Evolutionary conservation across 2,888 invertebrate species (phyloP), one percentile per base, ranked within the genome.

Genomic region (Hydroisotoma schaefferi): DNA sequence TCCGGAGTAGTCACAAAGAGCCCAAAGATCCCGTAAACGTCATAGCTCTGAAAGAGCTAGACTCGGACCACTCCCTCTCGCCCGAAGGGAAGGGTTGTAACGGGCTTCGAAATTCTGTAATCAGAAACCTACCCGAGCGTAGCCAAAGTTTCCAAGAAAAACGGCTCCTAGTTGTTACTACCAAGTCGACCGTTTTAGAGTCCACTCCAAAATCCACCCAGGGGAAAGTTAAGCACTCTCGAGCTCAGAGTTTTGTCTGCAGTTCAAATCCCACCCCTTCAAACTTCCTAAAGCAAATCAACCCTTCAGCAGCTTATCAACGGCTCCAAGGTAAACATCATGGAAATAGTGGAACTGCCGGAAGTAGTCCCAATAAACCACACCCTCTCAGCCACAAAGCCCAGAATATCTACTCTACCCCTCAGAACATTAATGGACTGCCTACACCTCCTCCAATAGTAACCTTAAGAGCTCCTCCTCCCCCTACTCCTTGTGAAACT

Each of bases 121-220:
- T 26, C 10, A 40, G 53, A n/a, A 57, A 59, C 28, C 49, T 62
- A 12, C 71, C 71, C 2, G 69, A 69, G 40, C 27, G 71, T 43
- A 72, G 71, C 56, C 71, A 72, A 47, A 72, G 71, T 61, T 70
- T 72, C 55, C 70, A 72, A 61, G 71, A 72, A 37, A 72, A 70
- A 47, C 40, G 71, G 25, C 59, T 68, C 20, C 59, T 69, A 8
- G 65, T 69, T 8, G 65, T 64, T 49, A 65, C 67, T 5, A 59
- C 65, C 40, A 67, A 67, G 49, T 65, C 71, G 15, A 62, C 62
- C 6, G 56, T 54, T 57, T 53, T 56, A 28, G 55, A 59, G 18
- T 43, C 48, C 20, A 37, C 27, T 48, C 49, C 20, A 29, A 44
- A 15, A n/a, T n/a, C n/a, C n/a, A 51, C 40, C 6, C 56, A 46